Conservation (phyloP, 2,888 invertebrate genomes). For the Pandemis cinnamomeana region DNA sequence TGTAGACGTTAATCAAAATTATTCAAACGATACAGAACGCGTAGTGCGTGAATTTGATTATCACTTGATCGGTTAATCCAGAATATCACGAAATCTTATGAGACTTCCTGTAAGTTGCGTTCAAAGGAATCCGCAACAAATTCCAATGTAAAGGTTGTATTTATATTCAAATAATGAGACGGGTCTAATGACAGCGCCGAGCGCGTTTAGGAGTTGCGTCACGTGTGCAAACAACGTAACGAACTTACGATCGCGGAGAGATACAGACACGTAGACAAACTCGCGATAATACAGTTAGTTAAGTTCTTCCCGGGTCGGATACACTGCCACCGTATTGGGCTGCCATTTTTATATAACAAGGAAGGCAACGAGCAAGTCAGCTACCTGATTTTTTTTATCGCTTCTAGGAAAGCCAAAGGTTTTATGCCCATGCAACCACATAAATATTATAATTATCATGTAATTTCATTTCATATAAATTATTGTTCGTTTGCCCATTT, state of each 20-base stretch:
- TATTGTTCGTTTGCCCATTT: too few species aligned
- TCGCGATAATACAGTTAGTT: slow-evolving; percentile 28
- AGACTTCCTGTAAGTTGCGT: not conserved
- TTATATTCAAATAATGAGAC: slow-evolving; percentile 8
- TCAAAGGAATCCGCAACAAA: not conserved
- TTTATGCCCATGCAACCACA: too few species aligned
- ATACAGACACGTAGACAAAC: slow-evolving; percentile 37
- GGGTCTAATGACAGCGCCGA: slow-evolving; percentile 12
- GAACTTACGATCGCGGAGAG: slow-evolving; percentile 27
- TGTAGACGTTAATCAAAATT: too few species aligned
- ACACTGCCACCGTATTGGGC: slow-evolving; percentile 11
- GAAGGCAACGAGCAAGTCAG: too few species aligned
- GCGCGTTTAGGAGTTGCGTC: slow-evolving; percentile 18
- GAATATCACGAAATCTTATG: not conserved
- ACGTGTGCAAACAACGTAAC: slow-evolving; percentile 38
- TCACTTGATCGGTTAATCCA: not conserved
- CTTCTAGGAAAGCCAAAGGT: too few species aligned
- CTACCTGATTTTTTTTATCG: too few species aligned
- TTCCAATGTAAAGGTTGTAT: not conserved
- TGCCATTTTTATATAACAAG: not conserved
- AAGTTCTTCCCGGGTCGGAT: slow-evolving; percentile 14
- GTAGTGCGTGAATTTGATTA: too few species aligned
- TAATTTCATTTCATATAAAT: too few species aligned
- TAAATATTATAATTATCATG: too few species aligned
- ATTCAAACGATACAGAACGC: too few species aligned